Percentiles rank a stretch among this genome's conserved stretches.
phyloP scores from a whole-genome alignment of 2,888 invertebrate genomes.

The Strigamia crassipes region DNA sequence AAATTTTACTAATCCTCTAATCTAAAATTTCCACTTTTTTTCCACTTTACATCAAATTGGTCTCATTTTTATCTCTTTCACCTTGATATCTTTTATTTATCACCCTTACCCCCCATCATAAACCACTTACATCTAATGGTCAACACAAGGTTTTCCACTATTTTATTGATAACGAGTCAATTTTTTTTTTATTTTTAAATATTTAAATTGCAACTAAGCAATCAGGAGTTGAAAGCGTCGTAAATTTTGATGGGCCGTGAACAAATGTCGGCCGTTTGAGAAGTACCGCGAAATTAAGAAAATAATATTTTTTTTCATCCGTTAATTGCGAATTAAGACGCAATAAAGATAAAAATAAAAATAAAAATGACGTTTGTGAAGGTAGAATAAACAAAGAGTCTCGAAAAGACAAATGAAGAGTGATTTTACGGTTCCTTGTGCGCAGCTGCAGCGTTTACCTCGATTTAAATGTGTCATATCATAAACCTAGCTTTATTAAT shows the following conservation, averaged over 20 bases:
- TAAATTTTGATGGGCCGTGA: conserved; percentile 17
- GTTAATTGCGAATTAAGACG: neutral
- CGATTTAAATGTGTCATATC: neutral
- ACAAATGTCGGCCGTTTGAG: neutral
- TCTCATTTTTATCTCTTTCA: neutral
- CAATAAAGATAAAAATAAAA: neutral
- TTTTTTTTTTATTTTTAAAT: neutral
- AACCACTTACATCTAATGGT: neutral
- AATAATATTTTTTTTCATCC: no score
- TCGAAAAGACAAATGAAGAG: neutral
- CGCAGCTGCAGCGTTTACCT: no score
- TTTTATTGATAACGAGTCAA: conserved; percentile 4
- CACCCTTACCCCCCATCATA: neutral
- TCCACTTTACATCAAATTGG: neutral
- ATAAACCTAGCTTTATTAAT: no score
- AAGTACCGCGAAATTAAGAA: neutral
- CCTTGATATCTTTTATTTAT: neutral
- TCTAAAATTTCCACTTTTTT: no score
- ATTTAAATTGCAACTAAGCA: neutral
- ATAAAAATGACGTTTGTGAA: neutral
- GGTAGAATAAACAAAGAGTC: no score
- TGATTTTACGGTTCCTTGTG: neutral
- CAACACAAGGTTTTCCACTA: neutral
- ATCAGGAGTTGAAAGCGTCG: conserved; percentile 4
- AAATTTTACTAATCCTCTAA: no score